A percentile compares a stretch with the other conserved stretches of the same genome.
phyloP scores from a whole-genome alignment of 1,140 invertebrate genomes.

The Drosophila pachea region DNA sequence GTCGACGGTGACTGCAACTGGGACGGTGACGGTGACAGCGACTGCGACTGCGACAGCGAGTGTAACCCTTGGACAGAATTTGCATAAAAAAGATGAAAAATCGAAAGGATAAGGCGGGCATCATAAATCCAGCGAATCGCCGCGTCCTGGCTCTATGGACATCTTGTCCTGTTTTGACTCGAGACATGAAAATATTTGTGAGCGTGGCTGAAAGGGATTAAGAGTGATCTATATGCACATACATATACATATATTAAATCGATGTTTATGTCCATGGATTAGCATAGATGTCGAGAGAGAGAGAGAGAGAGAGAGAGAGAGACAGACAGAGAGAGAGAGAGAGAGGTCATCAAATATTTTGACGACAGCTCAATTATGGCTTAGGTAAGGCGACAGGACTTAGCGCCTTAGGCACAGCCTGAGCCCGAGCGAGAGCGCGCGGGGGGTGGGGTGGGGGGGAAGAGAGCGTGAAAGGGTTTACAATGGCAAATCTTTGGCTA shows the following conservation, averaged over 20 bases:
- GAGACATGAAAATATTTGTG: slow-evolving; percentile 70
- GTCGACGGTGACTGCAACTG: neutral
- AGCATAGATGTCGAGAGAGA: neutral
- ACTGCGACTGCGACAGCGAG: slow-evolving; percentile 10
- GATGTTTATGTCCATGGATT: neutral
- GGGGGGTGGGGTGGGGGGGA: no score
- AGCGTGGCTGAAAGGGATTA: no score
- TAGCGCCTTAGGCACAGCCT: neutral
- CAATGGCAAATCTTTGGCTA: slow-evolving; percentile 48
- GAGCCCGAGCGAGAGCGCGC: neutral
- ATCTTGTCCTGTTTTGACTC: slow-evolving; percentile 58
- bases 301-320: slow-evolving; percentile 5
- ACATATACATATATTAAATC: slow-evolving; percentile 46
- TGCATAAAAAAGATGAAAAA: slow-evolving; percentile 55
- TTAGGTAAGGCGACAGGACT: slow-evolving; percentile 14
- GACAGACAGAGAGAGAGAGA: slow-evolving; percentile 8
- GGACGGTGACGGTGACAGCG: slow-evolving; percentile 5
- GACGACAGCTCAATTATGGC: slow-evolving; percentile 69
- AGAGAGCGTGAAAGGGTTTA: slow-evolving; percentile 30
- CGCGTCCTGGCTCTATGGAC: no score
- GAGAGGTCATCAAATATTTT: slow-evolving; percentile 49
- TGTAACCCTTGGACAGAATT: slow-evolving; percentile 44
- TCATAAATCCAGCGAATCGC: neutral
- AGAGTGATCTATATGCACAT: slow-evolving; percentile 55
- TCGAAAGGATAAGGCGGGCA: slow-evolving; percentile 17